Percentiles rank a stretch among this genome's conserved stretches.
phyloP scores from a whole-genome alignment of 2,797 vertebrate genomes.

The Carduelis carduelis region DNA sequence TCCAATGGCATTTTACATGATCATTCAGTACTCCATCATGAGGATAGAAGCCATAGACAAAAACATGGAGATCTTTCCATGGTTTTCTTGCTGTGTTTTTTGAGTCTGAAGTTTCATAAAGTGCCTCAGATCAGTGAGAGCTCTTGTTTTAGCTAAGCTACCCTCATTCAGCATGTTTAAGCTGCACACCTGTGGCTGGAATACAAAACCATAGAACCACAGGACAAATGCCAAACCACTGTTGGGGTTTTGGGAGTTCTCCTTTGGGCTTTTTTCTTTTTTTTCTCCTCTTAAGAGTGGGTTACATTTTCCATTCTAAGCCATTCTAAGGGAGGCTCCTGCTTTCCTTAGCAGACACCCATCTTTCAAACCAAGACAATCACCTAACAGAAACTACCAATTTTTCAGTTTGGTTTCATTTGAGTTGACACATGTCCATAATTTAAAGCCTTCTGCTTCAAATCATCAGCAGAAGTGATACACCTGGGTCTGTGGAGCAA shows the following conservation, averaged over 20 bases:
- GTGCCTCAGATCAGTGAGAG: background rate
- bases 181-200: background rate
- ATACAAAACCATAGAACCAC: rapidly evolving
- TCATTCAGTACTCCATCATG: background rate
- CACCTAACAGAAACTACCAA: rapidly evolving
- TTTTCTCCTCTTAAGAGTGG: background rate
- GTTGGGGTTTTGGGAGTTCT: background rate
- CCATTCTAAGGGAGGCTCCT: background rate
- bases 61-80: background rate
- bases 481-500: background rate
- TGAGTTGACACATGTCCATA: background rate
- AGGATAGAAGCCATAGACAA: background rate
- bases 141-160: background rate
- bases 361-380: background rate
- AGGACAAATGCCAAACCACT: background rate
- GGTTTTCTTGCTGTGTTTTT: background rate
- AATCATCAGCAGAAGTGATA: background rate
- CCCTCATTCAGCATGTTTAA: background rate
- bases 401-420: background rate
- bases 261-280: background rate
- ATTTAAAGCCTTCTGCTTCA: background rate
- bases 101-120: background rate
- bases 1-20: background rate
- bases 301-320: background rate
- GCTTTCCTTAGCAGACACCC: background rate